Evolutionary conservation across 2,888 invertebrate genomes (phyloP), one percentile per base, ranked within the genome.

Genomic region (Temnothorax ravouxi): DNA sequence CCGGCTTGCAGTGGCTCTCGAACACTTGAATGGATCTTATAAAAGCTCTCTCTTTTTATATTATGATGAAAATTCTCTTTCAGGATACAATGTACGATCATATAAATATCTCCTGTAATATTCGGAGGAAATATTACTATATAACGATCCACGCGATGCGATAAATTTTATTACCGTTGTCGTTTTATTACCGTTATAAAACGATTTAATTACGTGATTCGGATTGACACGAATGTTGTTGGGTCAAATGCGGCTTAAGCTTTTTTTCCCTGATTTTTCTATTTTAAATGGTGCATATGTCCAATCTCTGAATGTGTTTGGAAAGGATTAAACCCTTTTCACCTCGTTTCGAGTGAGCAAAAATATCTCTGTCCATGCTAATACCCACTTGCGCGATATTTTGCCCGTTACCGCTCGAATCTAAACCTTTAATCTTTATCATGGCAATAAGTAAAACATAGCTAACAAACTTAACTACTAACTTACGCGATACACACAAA

Each of bases 141-240:
- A n/a, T n/a, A 41, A 9, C n/a, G 13, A 11, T 67, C 25, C 9
- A 18, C n/a, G 38, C 54, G n/a, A 59, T 47, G 2, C 79, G 44
- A 44, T 29, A 11, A 56, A 71, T 72, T 71, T 79, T 79, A 59
- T 38, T 79, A 47, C 29, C 59, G 21, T 34, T 79, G 44, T 18
- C 18, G 56, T 72, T 71, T 79, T 79, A 72, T 47, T 79, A 47
- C 29, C 59, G 21, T 34, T 79, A 56, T 59, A 85, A 87, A 85
- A 81, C 64, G 67, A 83, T 89, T 89, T 89, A 89, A 89, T 89
- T 84, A 84, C 85, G 85, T 84, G 88, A 89, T 84, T 89, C 15
- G 83, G 72, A 89, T 87, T 83, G 80, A 80, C 38, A 64, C 34
- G 50, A 61, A 61, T 21, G 72, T 77, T 77, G 59, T 67, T 38